A percentile compares a stretch with the other conserved stretches of the same genome.
phyloP scores from a whole-genome alignment of 2,888 invertebrate genomes.

The Drosophila anomalata region DNA sequence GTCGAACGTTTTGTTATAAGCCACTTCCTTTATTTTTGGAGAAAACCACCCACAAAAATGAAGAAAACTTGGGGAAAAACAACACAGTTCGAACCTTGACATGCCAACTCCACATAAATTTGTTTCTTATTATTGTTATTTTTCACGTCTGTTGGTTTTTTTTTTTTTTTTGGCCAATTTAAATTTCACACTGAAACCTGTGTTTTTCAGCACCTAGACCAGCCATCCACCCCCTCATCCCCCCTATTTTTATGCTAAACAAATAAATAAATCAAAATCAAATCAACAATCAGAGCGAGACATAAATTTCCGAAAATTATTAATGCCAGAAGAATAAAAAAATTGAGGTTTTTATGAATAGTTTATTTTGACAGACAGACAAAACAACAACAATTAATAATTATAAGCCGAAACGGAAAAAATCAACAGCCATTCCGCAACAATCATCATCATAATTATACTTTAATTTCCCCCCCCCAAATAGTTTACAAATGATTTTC shows the following conservation, averaged over 20 bases:
- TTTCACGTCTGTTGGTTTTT: constrained; percentile 7
- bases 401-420: constrained; percentile 17
- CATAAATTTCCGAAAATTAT: constrained; percentile 68
- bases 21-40: constrained; percentile 45
- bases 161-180: constrained; percentile 22
- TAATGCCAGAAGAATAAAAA: constrained; percentile 20
- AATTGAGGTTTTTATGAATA: constrained; percentile 43
- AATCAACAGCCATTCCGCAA: constrained; percentile 25
- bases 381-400: constrained; percentile 30
- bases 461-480: constrained; percentile 31
- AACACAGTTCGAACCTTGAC: constrained; percentile 53
- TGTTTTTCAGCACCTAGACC: no score
- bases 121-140: constrained; percentile 5
- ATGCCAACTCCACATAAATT: constrained; percentile 53
- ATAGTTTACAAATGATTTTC: constrained; percentile 49
- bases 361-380: constrained; percentile 60
- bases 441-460: constrained; percentile 64
- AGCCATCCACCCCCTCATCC: no score
- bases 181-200: not conserved
- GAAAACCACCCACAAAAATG: constrained; percentile 26
- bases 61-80: not conserved
- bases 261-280: constrained; percentile 58
- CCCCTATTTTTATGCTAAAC: constrained; percentile 20
- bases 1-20: constrained; percentile 55
- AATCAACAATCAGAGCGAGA: constrained; percentile 20